Percentiles rank a stretch among this genome's conserved stretches.
These are phyloP conservation scores for Julus scandinavius DNA, from an alignment of 2,888 invertebrate genomes.

Conservation along the genomic window DNA sequence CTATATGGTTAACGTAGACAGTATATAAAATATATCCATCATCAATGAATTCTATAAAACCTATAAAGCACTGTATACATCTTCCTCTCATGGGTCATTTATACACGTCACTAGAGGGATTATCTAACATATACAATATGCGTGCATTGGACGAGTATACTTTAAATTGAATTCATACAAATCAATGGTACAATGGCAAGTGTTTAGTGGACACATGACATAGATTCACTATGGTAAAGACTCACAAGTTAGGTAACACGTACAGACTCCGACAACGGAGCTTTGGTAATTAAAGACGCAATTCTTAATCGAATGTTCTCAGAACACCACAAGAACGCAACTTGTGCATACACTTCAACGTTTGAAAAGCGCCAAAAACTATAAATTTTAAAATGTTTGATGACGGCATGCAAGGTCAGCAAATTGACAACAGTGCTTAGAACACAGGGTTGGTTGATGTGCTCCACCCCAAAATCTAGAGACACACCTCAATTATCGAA, in stretches of 20 bases:
- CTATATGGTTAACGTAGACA: slow-evolving; percentile 17
- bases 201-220: neutral
- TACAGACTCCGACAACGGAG: too few species aligned
- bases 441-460: neutral
- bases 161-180: neutral
- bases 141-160: slow-evolving; percentile 26
- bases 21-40: slow-evolving; percentile 39
- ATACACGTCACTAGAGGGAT: slow-evolving; percentile 8
- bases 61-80: slow-evolving; percentile 30
- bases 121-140: slow-evolving; percentile 14
- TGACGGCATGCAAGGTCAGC: too few species aligned
- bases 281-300: too few species aligned
- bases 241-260: neutral
- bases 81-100: neutral
- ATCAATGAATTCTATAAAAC: slow-evolving; percentile 30
- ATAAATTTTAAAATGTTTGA: too few species aligned
- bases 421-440: too few species aligned
- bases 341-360: too few species aligned
- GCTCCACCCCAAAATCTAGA: too few species aligned
- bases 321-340: too few species aligned
- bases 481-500: too few species aligned
- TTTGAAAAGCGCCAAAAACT: too few species aligned
- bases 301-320: too few species aligned
- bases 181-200: slow-evolving; percentile 19
- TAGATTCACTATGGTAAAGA: neutral